These are phyloP conservation scores for Pristis pectinata DNA, from an alignment of 2,797 vertebrate species.

Conservation along the genomic window DNA sequence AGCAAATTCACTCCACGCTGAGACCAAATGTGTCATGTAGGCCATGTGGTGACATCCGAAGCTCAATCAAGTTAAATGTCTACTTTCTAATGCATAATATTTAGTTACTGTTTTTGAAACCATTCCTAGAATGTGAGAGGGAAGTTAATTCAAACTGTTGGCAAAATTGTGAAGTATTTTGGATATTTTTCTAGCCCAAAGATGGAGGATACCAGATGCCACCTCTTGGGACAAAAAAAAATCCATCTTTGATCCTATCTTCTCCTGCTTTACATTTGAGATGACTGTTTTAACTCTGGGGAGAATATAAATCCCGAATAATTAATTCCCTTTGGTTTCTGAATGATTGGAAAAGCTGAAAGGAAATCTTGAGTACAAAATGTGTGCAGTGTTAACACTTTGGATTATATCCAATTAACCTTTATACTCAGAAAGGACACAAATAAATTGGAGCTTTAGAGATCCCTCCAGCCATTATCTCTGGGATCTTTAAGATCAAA, in stretches of 20 bases:
- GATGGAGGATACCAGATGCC: not conserved
- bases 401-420: slow-evolving; percentile 31
- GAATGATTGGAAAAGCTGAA: slow-evolving; percentile 3
- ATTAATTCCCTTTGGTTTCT: slow-evolving; percentile 33
- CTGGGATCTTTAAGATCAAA: slow-evolving; percentile 18
- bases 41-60: not conserved
- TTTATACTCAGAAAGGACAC: slow-evolving; percentile 33
- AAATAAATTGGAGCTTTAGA: slow-evolving; percentile 34
- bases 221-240: not conserved
- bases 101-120: slow-evolving; percentile 10
- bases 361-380: slow-evolving; percentile 8
- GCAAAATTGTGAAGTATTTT: not conserved
- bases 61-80: not conserved
- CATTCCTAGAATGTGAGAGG: not conserved
- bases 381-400: slow-evolving; percentile 24
- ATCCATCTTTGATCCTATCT: not conserved
- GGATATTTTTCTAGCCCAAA: not conserved
- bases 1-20: not conserved
- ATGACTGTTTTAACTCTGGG: not conserved
- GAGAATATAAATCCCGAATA: slow-evolving; percentile 24
- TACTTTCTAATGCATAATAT: not conserved
- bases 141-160: not conserved
- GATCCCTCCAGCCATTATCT: slow-evolving; percentile 4
- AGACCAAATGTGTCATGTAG: too few species aligned
- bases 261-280: slow-evolving; percentile 31